These are phyloP conservation scores for Girardinus metallicus DNA, from an alignment of 2,797 vertebrate species.

Conservation along the genomic window DNA sequence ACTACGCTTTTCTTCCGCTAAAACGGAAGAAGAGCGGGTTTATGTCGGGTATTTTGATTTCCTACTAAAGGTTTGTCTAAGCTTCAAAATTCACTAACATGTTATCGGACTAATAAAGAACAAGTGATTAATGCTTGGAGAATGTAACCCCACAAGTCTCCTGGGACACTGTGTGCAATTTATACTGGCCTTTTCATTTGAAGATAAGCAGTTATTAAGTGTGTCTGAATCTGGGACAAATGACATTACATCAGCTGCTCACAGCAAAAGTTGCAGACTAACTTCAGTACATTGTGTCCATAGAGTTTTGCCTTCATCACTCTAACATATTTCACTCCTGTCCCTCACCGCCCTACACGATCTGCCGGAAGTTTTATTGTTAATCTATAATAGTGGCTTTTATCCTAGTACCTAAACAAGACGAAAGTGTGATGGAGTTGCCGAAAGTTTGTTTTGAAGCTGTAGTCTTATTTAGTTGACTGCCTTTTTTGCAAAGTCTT, in stretches of 20 bases:
- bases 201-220: background rate
- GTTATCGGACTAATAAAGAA: background rate
- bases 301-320: background rate
- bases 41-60: background rate
- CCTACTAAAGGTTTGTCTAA: background rate
- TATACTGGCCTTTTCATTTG: constrained; percentile 8
- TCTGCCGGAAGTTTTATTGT: background rate
- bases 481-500: background rate
- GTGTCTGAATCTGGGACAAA: background rate
- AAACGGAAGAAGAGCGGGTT: background rate
- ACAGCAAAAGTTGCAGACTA: background rate
- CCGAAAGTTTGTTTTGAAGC: background rate
- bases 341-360: background rate
- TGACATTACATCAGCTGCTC: background rate
- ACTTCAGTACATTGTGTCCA: background rate
- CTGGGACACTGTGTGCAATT: background rate
- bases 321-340: background rate
- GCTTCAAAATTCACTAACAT: background rate
- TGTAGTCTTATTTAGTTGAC: background rate
- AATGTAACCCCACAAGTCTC: background rate
- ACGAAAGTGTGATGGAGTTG: background rate
- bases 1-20: no score
- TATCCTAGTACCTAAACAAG: background rate
- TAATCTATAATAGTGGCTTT: background rate
- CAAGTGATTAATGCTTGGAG: background rate